Evolutionary conservation across 92 coral and sea anemone genomes (phyloP), one percentile per base, ranked within the genome.

Genomic region (Siderastrea radians): DNA sequence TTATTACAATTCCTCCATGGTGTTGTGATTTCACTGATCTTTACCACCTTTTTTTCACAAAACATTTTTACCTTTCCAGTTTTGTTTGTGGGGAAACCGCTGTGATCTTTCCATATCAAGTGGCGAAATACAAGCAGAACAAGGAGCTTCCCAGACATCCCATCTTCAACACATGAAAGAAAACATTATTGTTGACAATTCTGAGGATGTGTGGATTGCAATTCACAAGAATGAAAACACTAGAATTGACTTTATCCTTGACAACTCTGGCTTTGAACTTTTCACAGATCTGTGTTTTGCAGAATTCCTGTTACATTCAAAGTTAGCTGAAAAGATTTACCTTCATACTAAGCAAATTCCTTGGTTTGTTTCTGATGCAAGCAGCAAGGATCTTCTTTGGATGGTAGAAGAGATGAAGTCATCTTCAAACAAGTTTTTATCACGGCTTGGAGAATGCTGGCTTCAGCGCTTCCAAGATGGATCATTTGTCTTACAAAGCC

Each of bases 231-330:
- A 6, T 17, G 82, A 54, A n/a, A 89, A 88, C 83, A 54, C 78
- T 70, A 94, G 96, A 70, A 89, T 95, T 71, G 99, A 98, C 91
- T 95, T 95, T 88, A 93, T 98, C 65, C 77, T 98, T 54, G 99
- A 98, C 82, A 98, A 98, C 92, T 98, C 99, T 14, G 99, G 99
- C 47, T 98, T 95, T 91, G 99, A 98, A 86, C 92, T 98, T 61
- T 95, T 98, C 72, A 89, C 98, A 4, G 99, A 98, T 68, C 93
- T 98, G 49, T 98, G 99, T 75, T 75, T 98, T 67, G 98, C 99
- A 13, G 99, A 98, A 77, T 95, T 91, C 54, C 70, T 98, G 11
- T 74, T 98, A 17, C 93, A 90, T 58, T 85, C 88, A 49, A 94
- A 95, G 54, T 82, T 92, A 53, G 96, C 99, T 15, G 77, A 89